phyloP scores from a whole-genome alignment of 2,113 vertebrate species.

The Falco punctatus region DNA sequence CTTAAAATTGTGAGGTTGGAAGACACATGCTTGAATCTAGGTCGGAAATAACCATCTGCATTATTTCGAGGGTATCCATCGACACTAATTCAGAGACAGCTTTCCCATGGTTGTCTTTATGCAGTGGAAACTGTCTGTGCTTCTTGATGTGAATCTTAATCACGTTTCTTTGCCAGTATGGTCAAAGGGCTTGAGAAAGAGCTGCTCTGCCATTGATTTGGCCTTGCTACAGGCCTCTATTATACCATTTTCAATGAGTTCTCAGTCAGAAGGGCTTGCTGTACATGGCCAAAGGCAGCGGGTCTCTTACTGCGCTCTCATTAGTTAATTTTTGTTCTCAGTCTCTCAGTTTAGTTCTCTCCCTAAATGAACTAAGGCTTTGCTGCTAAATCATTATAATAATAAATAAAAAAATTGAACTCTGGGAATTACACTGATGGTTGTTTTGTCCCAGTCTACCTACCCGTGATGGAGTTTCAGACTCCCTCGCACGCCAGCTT shows the following conservation, averaged over 20 bases:
- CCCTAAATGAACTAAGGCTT: background rate
- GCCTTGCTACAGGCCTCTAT: slow-evolving; percentile 15
- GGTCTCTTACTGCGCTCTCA: background rate
- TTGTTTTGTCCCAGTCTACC: background rate
- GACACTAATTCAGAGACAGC: background rate
- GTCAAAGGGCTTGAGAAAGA: slow-evolving; percentile 55
- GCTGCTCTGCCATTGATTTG: slow-evolving; percentile 19
- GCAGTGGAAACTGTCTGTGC: background rate
- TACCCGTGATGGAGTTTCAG: background rate
- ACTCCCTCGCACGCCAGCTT: background rate
- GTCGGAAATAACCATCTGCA: background rate
- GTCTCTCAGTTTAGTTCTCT: background rate
- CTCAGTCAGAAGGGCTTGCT: slow-evolving; percentile 10
- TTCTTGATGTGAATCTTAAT: slow-evolving; percentile 58
- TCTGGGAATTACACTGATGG: background rate
- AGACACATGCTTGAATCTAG: background rate
- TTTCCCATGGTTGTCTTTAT: slow-evolving; percentile 24
- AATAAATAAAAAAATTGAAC: background rate
- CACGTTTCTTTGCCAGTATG: slow-evolving; percentile 19
- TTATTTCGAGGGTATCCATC: background rate
- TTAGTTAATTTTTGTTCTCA: slow-evolving; percentile 27
- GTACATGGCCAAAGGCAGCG: background rate
- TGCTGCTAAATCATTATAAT: background rate
- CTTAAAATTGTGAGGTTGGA: background rate
- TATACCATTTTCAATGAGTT: slow-evolving; percentile 40